Base-by-base conservation (phyloP, 1,140 invertebrate species). In the Kradibia gibbosae region DNA sequence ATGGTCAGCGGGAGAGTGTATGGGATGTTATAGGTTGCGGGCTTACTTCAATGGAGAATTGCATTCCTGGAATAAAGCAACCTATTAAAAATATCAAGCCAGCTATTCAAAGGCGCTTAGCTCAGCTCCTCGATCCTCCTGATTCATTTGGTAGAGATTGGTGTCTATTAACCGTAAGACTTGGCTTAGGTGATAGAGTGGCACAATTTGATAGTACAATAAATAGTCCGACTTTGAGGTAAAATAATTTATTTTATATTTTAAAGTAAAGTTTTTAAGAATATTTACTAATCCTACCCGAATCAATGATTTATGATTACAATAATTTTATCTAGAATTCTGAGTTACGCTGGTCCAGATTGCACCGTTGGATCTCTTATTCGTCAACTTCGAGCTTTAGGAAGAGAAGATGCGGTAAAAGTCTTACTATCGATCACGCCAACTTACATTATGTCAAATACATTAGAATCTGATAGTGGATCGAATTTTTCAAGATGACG, bases 121-220 rank as follows among this genome's bases (percentile, higher is more conserved):
- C 94, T 75, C 89, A 93, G 34, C 89, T 96, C 75, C 90, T 97
- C 20, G 96, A 97, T 91, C 95, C 95, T 1, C 93, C 94, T 11
- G 95, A 97, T 87, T 92, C 93, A 3, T 94, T 96, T 86, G 96
- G 96, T 17, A 92, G 94, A 83, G 96, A 97, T 87, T 97, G 96
- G 96, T 96, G 95, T 88, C 91, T 97, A 77, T 88, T 97, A 42
- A 96, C 96, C 7, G 93, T 97, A 1, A 92, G 94, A 81, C 89
- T 97, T 42, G 95, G 95, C 34, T 89, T 91, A 42, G 89, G 89
- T 8, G 90, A 91, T 85, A 87, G 87, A 31, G 90, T 91, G 11
- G 90, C 88, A 17, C 89, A 90, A 76, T 84, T 91, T 53, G 90
- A 91, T 67, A 91, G 88, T 65, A 89, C 86, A 79, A 86, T 90